Evolutionary conservation across 2,888 invertebrate genomes (phyloP), one percentile per base, ranked within the genome.

Genomic region (Idaea biselata): DNA sequence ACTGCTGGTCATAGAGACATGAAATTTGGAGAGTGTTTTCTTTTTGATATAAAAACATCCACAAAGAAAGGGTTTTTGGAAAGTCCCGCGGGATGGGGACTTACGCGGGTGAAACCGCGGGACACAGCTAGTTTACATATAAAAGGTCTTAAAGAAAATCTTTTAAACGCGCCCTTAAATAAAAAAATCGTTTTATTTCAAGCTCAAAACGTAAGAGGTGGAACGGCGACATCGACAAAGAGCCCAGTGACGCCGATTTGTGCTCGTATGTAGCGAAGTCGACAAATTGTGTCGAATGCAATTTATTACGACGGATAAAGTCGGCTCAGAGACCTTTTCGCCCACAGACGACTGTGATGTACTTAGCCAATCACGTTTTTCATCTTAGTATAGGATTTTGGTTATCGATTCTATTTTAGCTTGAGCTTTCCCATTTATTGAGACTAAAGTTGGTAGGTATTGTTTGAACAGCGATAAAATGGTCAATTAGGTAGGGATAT

Each of bases 261-360:
- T 61, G 73, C 69, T 65, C 61, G 60, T 63, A 63, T 60, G 58
- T 18, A 60, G 62, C 60, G 62, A 73, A 74, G 65, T 72, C 67
- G 72, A 79, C 79, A 81, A 82, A 83, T 83, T 74, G 79, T 72
- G 66, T 63, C 74, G 68, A 77, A 76, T 80, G 76, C 79, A 78
- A 83, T 83, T 79, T 81, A 82, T 82, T 74, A 77, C 73, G 65
- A 63, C 63, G 71, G 72, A 75, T 80, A 76, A 78, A 76, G 72
- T 70, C 73, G 68, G 71, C 71, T 71, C 72, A 62, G 73, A 69
- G 68, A 72, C 73, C 63, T 72, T 68, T 65, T 66, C 68, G 67
- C 64, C 66, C 60, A 65, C 65, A 65, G 65, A 67, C 68, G 62
- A 73, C 77, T 68, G 73, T 76, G 77, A 78, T 76, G 64, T 72